Evolutionary conservation across 2,113 vertebrate genomes (phyloP), one percentile per base, ranked within the genome.

Genomic region (Chelonoidis abingdonii): DNA sequence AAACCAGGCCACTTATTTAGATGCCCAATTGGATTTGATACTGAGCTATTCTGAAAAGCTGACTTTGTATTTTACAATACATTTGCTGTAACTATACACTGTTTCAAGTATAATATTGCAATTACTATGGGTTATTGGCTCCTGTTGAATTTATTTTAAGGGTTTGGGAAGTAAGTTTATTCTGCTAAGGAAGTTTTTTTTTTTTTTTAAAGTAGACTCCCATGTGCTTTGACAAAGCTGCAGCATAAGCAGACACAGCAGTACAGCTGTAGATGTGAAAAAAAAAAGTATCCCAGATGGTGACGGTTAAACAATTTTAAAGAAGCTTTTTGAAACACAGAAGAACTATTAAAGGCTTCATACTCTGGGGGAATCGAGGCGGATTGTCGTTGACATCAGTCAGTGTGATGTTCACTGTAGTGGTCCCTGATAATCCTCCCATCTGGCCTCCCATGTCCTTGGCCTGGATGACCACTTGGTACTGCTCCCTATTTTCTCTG

Each of bases 391-490:
- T 99, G 44, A 99, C 99, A 3, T 99, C 99, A 0, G 99, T 98
- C 88, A 99, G 98, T 0, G 99, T 99, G 98, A 99, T 99, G 98
- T 99, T 99, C 98, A 99, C 99, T 0, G 98, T 99, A 5, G 99
- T 99, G 72, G 99, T 99, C 3, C 99, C 99, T 16, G 99, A 99
- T 31, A 99, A 95, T 16, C 99, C 99, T 0, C 99, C 99, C 99
- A 99, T 99, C 98, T 99, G 99, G 47, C 99, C 99, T 1, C 99
- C 99, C 99, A 99, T 99, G 97, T 99, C 99, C 78, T 99, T 99
- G 9, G 99, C 99, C 95, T 99, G 99, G 96, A 99, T 99, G 88
- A 99, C 99, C 80, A 99, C 99, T 98, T 99, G 99, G 95, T 99
- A 99, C n/a, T 99, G 98, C 44, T 99, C 99, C 84, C 98, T 98